Evolutionary conservation across 2,888 invertebrate species (phyloP).

Genomic region (Meta bourneti): DNA sequence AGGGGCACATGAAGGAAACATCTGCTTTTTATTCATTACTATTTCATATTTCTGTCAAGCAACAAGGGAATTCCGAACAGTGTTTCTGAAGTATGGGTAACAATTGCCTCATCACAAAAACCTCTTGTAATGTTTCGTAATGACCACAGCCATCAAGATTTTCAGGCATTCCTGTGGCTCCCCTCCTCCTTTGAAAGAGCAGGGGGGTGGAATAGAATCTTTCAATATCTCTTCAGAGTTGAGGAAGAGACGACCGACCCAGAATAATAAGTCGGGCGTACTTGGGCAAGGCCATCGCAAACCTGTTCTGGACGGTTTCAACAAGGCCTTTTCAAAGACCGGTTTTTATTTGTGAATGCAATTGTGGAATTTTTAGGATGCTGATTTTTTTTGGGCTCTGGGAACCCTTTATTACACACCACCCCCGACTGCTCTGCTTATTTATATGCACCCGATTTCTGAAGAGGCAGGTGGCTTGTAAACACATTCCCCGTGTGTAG

Average conservation of each 20-base stretch:
- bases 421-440: background rate
- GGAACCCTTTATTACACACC: constrained; percentile 44
- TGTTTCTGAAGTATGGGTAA: background rate
- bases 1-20: background rate
- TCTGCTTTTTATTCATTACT: background rate
- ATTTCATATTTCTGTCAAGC: background rate
- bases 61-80: background rate
- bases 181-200: background rate
- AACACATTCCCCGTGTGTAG: background rate
- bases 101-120: background rate
- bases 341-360: constrained; percentile 57
- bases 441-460: background rate
- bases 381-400: constrained; percentile 17
- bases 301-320: constrained; percentile 47
- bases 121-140: constrained; percentile 27
- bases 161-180: constrained; percentile 38
- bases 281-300: constrained; percentile 73
- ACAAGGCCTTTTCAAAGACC: constrained; percentile 56
- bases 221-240: constrained; percentile 28
- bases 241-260: constrained; percentile 51
- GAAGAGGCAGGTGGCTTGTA: constrained; percentile 33
- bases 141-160: constrained; percentile 12
- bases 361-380: constrained; percentile 53
- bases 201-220: constrained; percentile 24
- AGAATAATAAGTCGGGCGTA: constrained; percentile 67